These are phyloP conservation scores for Phylloscopus trochiloides DNA, from an alignment of 2,113 vertebrate species.

Conservation along the genomic window DNA sequence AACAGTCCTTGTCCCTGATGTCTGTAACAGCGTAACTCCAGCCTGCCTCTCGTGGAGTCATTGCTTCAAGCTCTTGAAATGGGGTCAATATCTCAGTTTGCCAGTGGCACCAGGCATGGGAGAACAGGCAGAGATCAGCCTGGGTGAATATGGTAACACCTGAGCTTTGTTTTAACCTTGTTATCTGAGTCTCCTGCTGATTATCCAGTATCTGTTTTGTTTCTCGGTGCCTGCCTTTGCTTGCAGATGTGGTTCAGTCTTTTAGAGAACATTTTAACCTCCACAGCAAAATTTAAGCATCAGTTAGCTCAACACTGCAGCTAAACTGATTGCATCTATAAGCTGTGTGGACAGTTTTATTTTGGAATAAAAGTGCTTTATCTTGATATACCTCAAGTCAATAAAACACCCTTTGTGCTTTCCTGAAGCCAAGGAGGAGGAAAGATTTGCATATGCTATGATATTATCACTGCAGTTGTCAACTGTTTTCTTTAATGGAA, in stretches of 20 bases:
- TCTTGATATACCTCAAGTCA: slow-evolving; percentile 56
- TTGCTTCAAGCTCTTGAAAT: neutral
- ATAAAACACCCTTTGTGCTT: slow-evolving; percentile 43
- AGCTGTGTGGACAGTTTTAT: slow-evolving; percentile 50
- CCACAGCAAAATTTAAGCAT: slow-evolving; percentile 29
- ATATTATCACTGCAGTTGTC: slow-evolving; percentile 45
- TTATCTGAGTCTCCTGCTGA: neutral
- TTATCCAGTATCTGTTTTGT: neutral
- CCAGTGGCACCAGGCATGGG: neutral
- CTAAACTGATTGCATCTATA: slow-evolving; percentile 45
- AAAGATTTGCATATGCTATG: slow-evolving; percentile 29
- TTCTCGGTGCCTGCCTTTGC: neutral
- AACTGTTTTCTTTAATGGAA: slow-evolving; percentile 46
- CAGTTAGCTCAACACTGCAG: slow-evolving; percentile 22
- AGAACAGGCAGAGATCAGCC: neutral
- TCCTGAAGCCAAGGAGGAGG: neutral
- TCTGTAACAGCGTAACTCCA: neutral
- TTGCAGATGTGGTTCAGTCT: neutral
- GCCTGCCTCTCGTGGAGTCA: fast-evolving
- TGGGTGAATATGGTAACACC: neutral
- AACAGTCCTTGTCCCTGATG: neutral
- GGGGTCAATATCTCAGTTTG: neutral
- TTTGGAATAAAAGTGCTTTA: slow-evolving; percentile 45
- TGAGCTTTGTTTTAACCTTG: neutral
- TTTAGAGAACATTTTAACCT: slow-evolving; percentile 15